These are phyloP conservation scores for Peromyscus leucopus DNA, from an alignment of 2,113 vertebrate species.

Conservation along the genomic window DNA sequence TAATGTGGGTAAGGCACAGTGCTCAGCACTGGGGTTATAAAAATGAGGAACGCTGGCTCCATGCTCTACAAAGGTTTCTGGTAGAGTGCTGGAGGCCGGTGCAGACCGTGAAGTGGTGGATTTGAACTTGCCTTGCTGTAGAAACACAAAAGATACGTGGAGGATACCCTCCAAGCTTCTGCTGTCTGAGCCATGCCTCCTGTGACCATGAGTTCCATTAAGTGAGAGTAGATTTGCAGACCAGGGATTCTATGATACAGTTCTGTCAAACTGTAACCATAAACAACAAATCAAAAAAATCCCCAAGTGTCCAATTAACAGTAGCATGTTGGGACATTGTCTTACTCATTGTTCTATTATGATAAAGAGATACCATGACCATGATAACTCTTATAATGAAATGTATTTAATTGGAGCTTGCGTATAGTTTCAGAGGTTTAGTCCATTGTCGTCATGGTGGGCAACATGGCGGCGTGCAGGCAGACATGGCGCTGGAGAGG, in stretches of 20 bases:
- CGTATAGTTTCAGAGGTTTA: not conserved
- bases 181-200: not conserved
- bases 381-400: not conserved
- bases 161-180: not conserved
- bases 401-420: not conserved
- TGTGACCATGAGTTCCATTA: not conserved
- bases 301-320: not conserved
- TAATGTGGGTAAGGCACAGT: not conserved
- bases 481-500: not conserved
- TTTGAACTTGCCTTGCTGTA: not conserved
- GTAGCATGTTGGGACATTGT: not conserved
- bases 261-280: not conserved
- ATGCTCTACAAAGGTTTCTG: not conserved
- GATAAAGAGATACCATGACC: not conserved
- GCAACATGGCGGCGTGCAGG: not conserved
- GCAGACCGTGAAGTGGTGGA: not conserved
- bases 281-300: not conserved
- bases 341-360: not conserved
- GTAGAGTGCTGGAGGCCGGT: not conserved
- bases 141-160: not conserved
- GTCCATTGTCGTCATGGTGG: not conserved
- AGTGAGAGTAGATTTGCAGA: not conserved
- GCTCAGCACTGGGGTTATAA: not conserved
- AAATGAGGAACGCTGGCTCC: not conserved
- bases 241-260: not conserved